Conservation (phyloP, 2,888 invertebrate species). For the Pyrgus malvae region DNA sequence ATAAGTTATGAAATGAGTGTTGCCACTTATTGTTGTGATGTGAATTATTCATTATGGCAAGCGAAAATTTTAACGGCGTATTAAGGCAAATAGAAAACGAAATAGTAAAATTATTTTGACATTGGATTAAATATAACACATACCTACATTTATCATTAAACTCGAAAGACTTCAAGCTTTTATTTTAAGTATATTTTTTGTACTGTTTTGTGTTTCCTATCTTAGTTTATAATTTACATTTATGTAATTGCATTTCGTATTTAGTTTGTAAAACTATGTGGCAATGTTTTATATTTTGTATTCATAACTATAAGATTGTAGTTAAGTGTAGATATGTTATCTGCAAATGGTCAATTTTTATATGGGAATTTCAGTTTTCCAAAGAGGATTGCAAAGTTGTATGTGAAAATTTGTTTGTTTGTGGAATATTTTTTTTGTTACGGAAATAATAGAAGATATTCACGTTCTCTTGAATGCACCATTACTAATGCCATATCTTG, state of each 20-base stretch:
- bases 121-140: too few species aligned
- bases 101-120: too few species aligned
- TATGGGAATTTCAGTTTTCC: background rate
- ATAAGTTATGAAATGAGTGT: background rate
- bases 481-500: too few species aligned
- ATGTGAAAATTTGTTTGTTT: too few species aligned
- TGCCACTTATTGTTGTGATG: conserved; percentile 7
- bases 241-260: conserved; percentile 4
- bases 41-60: background rate
- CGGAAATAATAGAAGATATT: too few species aligned
- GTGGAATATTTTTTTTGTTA: too few species aligned
- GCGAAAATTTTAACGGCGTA: too few species aligned
- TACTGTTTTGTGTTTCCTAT: background rate
- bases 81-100: too few species aligned
- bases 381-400: too few species aligned
- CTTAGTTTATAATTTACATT: background rate
- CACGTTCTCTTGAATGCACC: too few species aligned
- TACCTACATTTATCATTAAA: too few species aligned
- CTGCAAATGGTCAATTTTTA: conserved; percentile 8
- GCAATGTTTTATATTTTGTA: conserved; percentile 8
- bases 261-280: background rate
- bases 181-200: background rate
- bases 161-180: too few species aligned
- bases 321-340: background rate
- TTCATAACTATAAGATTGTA: background rate